Evolutionary conservation across 2,797 vertebrate species (phyloP), one percentile per base, ranked within the genome.

Genomic region (Brotula barbata): DNA sequence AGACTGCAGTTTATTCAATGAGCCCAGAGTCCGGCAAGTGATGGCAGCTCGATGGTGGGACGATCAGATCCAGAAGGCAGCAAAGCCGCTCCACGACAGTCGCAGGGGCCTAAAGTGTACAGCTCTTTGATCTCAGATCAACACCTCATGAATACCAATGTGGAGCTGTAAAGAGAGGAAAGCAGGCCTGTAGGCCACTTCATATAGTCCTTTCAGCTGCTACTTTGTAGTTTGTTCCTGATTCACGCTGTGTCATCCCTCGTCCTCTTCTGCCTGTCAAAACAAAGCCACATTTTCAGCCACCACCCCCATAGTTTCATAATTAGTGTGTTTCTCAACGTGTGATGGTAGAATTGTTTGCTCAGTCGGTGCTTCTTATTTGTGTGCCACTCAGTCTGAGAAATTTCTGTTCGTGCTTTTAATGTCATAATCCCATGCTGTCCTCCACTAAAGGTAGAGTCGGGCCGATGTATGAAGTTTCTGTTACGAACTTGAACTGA

Each of bases 251-350:
- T 65, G 83, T 86, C 86, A 85, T 81, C 70, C 53, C 80, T 68
- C 69, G 73, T 72, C 74, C 80, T 64, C 77, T n/a, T n/a, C 75
- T 53, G 70, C 71, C 58, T 82, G 69, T 71, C 50, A 68, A 77
- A 81, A 84, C 82, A 87, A 89, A 84, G 84, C 77, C 71, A 73
- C 87, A 86, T 87, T 85, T 83, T 82, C 74, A 71, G 75, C 81
- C 80, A 82, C 80, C 73, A 52, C 86, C 84, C 86, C 73, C 71
- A 50, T 81, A 77, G 81, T 83, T 87, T 85, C 77, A 81, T 85
- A 87, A 88, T 88, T 87, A 86, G 78, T 74, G 76, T 77, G 73
- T 75, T 64, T 73, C 77, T 71, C 82, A 71, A 75, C 45, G 77
- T 87, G 81, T 81, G 82, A 80, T 81, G 73, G 76, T 85, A 71